These are phyloP conservation scores for Holacanthella duospinosa DNA, from an alignment of 2,888 invertebrate species.

Conservation along the genomic window DNA sequence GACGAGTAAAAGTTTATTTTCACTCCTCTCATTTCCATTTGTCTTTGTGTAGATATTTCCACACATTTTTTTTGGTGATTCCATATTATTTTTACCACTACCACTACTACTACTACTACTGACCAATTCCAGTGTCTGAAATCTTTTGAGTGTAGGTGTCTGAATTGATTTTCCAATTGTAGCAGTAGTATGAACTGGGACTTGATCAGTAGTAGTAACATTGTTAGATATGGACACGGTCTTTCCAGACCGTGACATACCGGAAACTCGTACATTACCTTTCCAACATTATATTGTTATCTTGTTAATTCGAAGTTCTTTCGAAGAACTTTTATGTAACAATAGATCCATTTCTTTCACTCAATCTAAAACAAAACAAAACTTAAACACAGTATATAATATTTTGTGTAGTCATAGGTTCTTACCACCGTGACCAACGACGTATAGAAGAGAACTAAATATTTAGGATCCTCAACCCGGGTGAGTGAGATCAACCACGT, in stretches of 20 bases:
- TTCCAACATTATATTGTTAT: too few species aligned
- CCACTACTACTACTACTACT: neutral
- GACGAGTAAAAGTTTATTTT: too few species aligned
- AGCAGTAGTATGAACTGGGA: too few species aligned
- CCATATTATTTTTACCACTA: neutral
- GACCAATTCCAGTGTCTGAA: constrained; percentile 1
- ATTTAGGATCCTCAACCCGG: neutral
- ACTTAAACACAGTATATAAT: too few species aligned
- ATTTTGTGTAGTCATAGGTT: too few species aligned
- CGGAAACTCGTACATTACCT: neutral
- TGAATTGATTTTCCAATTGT: neutral
- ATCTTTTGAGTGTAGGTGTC: neutral
- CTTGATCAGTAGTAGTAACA: neutral
- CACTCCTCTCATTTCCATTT: neutral
- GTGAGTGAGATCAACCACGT: too few species aligned
- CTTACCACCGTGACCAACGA: neutral
- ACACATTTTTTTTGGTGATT: neutral
- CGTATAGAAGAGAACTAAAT: neutral
- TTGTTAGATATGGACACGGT: neutral
- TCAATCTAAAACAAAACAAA: too few species aligned
- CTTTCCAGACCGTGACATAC: neutral
- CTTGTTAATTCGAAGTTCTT: too few species aligned
- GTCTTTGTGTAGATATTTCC: too few species aligned
- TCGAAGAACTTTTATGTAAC: too few species aligned
- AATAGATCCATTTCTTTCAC: too few species aligned